Evolutionary conservation across 1,140 invertebrate genomes (phyloP).

Genomic region (Drosophila mojavensis): DNA sequence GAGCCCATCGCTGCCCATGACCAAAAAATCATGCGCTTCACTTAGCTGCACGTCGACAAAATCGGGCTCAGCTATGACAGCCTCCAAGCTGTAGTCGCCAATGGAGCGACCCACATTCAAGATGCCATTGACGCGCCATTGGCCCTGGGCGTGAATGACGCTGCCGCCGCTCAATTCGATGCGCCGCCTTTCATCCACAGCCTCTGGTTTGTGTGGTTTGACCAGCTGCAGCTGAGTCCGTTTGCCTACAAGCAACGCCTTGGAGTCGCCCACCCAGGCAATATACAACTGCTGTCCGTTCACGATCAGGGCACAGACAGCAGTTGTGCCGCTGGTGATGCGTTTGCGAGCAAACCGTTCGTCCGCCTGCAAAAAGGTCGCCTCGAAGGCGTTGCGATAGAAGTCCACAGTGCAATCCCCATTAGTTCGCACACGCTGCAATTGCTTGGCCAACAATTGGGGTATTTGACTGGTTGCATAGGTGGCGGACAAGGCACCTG

Average conservation of each 20-base stretch:
- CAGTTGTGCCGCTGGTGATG: conserved; percentile 91
- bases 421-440: conserved; percentile 75
- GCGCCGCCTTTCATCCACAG: conserved; percentile 63
- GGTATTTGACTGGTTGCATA: conserved; percentile 95
- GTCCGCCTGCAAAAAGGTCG: conserved; percentile 91
- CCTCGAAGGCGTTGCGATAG: conserved; percentile 87
- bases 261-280: conserved; percentile 97
- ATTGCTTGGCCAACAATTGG: conserved; percentile 91
- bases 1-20: conserved; percentile 96
- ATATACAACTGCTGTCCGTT: conserved; percentile 89
- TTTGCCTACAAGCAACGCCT: conserved; percentile 92
- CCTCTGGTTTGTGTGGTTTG: conserved; percentile 92
- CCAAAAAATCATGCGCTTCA: conserved; percentile 94
- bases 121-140: conserved; percentile 82
- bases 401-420: conserved; percentile 43
- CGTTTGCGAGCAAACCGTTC: conserved; percentile 91
- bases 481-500: conserved; percentile 94
- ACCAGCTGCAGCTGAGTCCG: conserved; percentile 86
- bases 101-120: conserved; percentile 81
- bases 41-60: conserved; percentile 88
- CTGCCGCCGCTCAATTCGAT: conserved; percentile 70
- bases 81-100: conserved; percentile 74
- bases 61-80: conserved; percentile 95
- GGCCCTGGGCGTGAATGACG: conserved; percentile 72
- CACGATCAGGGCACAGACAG: conserved; percentile 87